Conservation (phyloP, 2,888 invertebrate genomes). For the Ichneumon xanthorius region DNA sequence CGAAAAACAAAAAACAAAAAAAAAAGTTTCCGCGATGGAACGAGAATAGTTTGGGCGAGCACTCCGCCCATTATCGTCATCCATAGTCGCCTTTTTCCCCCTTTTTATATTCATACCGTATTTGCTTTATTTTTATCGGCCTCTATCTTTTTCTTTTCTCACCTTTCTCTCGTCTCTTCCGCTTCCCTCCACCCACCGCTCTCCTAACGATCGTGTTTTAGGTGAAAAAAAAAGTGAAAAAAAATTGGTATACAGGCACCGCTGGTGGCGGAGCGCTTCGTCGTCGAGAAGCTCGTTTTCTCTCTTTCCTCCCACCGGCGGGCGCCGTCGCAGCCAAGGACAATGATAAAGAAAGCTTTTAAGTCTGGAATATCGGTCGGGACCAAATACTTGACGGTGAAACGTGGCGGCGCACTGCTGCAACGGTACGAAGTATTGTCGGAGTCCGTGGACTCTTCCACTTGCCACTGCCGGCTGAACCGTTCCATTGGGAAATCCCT, state of each 20-base stretch:
- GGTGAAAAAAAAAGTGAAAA: background rate
- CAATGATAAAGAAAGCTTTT: slow-evolving; percentile 56
- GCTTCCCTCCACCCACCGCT: background rate
- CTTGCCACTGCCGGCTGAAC: slow-evolving; percentile 22
- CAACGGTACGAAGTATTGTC: slow-evolving; percentile 31
- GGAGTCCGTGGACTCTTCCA: slow-evolving; percentile 28
- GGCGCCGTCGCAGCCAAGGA: slow-evolving; percentile 8
- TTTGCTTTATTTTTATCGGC: slow-evolving; percentile 21
- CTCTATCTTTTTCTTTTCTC: slow-evolving; percentile 23
- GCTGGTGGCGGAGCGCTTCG: slow-evolving; percentile 3
- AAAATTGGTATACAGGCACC: slow-evolving; percentile 20
- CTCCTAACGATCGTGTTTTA: slow-evolving; percentile 33
- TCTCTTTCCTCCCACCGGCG: background rate
- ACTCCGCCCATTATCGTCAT: slow-evolving; percentile 42
- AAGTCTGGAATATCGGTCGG: slow-evolving; percentile 51
- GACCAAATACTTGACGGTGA: slow-evolving; percentile 47
- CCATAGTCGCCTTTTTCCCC: slow-evolving; percentile 27
- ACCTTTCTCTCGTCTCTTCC: slow-evolving; percentile 18
- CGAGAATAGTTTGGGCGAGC: slow-evolving; percentile 31
- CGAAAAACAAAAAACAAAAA: background rate
- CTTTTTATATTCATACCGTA: slow-evolving; percentile 14
- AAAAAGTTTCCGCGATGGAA: slow-evolving; percentile 8
- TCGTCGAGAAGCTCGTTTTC: slow-evolving; percentile 35
- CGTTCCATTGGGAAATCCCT: slow-evolving; percentile 36
- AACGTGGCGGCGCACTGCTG: slow-evolving; percentile 15